phyloP scores from a whole-genome alignment of 1,140 invertebrate genomes.

The Hyles euphorbiae region DNA sequence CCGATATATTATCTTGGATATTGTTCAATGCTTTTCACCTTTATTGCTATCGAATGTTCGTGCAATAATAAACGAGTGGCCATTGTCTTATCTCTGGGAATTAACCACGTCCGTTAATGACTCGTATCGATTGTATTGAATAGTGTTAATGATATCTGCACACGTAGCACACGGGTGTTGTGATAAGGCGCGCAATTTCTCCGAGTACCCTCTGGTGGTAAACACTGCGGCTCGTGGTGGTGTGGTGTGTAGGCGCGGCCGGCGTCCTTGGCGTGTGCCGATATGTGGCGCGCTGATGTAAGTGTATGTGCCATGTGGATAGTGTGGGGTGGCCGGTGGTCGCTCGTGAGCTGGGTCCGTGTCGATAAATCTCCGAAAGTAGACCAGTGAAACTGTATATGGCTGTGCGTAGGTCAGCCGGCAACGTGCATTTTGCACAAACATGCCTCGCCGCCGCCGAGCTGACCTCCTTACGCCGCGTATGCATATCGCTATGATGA shows the following conservation, averaged over 20 bases:
- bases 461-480: conserved; percentile 23
- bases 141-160: too few species aligned
- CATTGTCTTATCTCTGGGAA: conserved; percentile 43
- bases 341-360: too few species aligned
- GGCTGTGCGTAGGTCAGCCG: conserved; percentile 22
- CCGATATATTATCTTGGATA: conserved; percentile 50
- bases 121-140: not conserved
- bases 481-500: conserved; percentile 5
- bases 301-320: too few species aligned
- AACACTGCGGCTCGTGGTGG: too few species aligned
- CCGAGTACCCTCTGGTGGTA: too few species aligned
- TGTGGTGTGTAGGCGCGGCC: too few species aligned
- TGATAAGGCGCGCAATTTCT: too few species aligned
- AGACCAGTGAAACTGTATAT: conserved; percentile 23
- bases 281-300: too few species aligned
- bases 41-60: conserved; percentile 41
- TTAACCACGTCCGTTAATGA: conserved; percentile 11
- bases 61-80: conserved; percentile 39
- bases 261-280: too few species aligned
- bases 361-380: conserved; percentile 3
- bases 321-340: too few species aligned
- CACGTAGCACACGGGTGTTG: too few species aligned
- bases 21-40: conserved; percentile 37
- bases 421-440: conserved; percentile 23
- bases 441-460: conserved; percentile 8